Percentiles rank a stretch among this genome's conserved stretches.
These are phyloP conservation scores for Homarus gammarus DNA, from an alignment of 2,888 invertebrate species.

Conservation along the genomic window DNA sequence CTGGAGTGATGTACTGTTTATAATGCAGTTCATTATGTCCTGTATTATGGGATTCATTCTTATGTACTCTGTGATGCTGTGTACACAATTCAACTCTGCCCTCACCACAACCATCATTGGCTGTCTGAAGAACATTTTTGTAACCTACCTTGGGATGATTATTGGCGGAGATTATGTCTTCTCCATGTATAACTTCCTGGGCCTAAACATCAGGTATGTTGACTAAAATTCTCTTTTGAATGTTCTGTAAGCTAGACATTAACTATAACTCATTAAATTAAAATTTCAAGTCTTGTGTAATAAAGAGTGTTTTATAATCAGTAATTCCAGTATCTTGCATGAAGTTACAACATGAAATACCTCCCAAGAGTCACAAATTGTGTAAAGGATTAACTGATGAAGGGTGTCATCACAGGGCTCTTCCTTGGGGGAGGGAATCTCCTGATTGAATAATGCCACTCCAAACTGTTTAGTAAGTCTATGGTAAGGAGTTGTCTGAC, in stretches of 20 bases:
- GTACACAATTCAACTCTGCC: slow-evolving; percentile 98
- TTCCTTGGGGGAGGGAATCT: no score
- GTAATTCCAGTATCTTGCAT: background rate
- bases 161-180: slow-evolving; percentile 99
- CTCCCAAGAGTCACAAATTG: background rate
- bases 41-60: slow-evolving; percentile 98
- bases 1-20: slow-evolving; percentile 89
- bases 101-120: slow-evolving; percentile 99
- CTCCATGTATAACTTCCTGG: slow-evolving; percentile 95
- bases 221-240: background rate
- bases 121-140: slow-evolving; percentile 97
- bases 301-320: background rate
- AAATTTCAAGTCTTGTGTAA: background rate
- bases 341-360: background rate
- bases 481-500: no score
- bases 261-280: background rate
- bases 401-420: background rate
- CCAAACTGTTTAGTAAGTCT: no score
- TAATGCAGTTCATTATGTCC: slow-evolving; percentile 90
- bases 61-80: slow-evolving; percentile 95
- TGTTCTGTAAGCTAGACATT: background rate
- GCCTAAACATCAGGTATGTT: slow-evolving; percentile 89
- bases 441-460: no score
- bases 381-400: background rate
- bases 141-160: slow-evolving; percentile 98